Evolutionary conservation across 2,888 invertebrate genomes (phyloP), one percentile per base, ranked within the genome.

Genomic region (Temnothorax unifasciatus): DNA sequence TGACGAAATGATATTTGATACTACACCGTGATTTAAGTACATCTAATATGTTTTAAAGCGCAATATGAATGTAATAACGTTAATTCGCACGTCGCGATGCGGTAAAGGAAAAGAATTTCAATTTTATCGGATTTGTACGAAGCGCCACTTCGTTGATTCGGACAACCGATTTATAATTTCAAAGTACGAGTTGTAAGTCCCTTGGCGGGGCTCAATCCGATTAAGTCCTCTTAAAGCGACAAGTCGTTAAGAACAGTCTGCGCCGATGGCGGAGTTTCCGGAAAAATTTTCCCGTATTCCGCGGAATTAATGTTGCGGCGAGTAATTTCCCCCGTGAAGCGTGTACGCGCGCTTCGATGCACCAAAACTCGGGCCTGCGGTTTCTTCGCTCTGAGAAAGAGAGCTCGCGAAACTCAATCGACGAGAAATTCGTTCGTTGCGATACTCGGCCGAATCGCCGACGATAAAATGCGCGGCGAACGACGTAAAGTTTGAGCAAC

Each of bases 251-350:
- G 54, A 41, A 57, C n/a, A 8, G 54, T n/a, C 15, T 44, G n/a
- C 0, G 25, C 1, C 13, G 54, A 29, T 54, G 76, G 4, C 41
- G 34, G n/a, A 59, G 13, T 18, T 57, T 25, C 11, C 25, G 21
- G 68, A 54, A 54, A 54, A 77, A 41, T 77, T 41, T 38, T 76
- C n/a, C 29, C 41, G 18, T 77, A 54, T 57, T 54, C 29, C 54
- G 34, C 44, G 52, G 52, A 61, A 68, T 77, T 68, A 66, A 52
- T 52, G 25, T 76, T 41, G 76, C 41, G 76, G 66, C 66, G 52
- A 52, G 25, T 76, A 76, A 77, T 77, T 77, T 15, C 25, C 41
- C 1, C 41, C 18, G 38, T 5, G 38, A 8, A 29, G 13, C 34
- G 63, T 41, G 38, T 25, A 52, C 8, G 9, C n/a, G 54, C 68